A percentile compares a stretch with the other conserved stretches of the same genome.
phyloP scores from a whole-genome alignment of 1,140 invertebrate species.

The Neodiprion virginianus region DNA sequence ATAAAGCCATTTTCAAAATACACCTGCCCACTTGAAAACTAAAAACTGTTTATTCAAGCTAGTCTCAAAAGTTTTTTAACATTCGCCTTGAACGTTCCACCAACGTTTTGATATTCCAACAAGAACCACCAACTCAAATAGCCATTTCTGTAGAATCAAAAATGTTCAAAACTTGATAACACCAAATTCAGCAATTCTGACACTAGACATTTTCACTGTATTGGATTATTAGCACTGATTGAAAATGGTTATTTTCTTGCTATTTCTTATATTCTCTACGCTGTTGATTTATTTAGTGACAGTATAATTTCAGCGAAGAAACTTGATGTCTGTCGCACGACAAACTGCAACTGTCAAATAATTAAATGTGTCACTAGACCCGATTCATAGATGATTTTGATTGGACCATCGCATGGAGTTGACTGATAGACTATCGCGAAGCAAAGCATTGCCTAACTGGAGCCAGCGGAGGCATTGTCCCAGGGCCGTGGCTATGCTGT shows the following conservation, averaged over 20 bases:
- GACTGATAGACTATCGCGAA: conserved; percentile 59
- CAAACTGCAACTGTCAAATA: background rate
- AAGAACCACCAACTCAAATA: no score
- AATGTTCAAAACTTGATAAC: background rate
- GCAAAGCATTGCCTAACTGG: conserved; percentile 53
- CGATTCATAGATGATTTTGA: background rate
- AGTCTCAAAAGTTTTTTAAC: no score
- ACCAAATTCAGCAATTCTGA: background rate
- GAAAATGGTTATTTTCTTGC: no score
- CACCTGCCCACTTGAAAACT: background rate
- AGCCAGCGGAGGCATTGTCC: conserved; percentile 38
- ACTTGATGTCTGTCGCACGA: background rate
- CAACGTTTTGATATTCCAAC: no score
- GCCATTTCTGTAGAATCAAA: no score
- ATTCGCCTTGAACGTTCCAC: no score
- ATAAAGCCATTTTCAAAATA: conserved; percentile 9
- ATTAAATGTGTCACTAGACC: background rate
- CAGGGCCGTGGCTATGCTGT: conserved; percentile 47
- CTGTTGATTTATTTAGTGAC: no score
- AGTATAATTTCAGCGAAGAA: background rate
- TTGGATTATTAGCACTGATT: no score
- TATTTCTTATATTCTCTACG: no score
- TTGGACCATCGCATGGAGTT: conserved; percentile 45
- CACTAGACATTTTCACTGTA: background rate
- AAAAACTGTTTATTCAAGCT: background rate